Evolutionary conservation across 2,888 invertebrate genomes (phyloP), one percentile per base, ranked within the genome.

Genomic region (Oscheius sp.): DNA sequence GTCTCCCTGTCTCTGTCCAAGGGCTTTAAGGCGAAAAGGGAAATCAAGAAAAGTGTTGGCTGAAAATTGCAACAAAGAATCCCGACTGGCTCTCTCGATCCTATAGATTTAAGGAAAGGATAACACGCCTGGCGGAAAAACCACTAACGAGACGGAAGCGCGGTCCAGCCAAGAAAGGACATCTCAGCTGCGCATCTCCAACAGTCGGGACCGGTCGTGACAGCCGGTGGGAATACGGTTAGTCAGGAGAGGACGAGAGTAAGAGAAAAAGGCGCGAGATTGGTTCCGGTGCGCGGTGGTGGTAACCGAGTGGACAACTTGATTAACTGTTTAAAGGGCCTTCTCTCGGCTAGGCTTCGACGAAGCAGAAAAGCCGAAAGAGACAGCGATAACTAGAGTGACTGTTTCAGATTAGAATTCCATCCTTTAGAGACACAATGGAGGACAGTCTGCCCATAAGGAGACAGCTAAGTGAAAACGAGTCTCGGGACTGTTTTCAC

Each of bases 121-220:
- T 68, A 68, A 68, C 68, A 68, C 53, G 68, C 42, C 42, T 42
- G 33, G 70, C 37, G 70, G 58, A 59, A 70, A 70, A 70, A 70
- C 58, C 58, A 70, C 70, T 57, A 70, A 59, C 58, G 70, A 70
- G 70, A 70, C 70, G 70, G 70, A 70, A 70, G 68, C 68, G 48
- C 59, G 68, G 68, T 37, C 60, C 60, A 21, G 29, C 63, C 68
- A 55, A 53, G 59, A 70, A 70, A 70, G 70, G 59, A 70, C 70
- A 70, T 70, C 70, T 58, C 47, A 70, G 70, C 58, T 70, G 70
- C 48, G 63, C 55, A 70, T 70, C 42, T 42, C 42, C 42, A 42
- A 42, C 42, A 42, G 42, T 42, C 70, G 70, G 47, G 70, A 70
- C 70, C 70, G 70, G 70, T 70, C 57, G 57, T 55, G 68, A 50